Evolutionary conservation across 2,888 invertebrate species (phyloP), one percentile per base, ranked within the genome.

Genomic region (Tetragonula carbonaria): DNA sequence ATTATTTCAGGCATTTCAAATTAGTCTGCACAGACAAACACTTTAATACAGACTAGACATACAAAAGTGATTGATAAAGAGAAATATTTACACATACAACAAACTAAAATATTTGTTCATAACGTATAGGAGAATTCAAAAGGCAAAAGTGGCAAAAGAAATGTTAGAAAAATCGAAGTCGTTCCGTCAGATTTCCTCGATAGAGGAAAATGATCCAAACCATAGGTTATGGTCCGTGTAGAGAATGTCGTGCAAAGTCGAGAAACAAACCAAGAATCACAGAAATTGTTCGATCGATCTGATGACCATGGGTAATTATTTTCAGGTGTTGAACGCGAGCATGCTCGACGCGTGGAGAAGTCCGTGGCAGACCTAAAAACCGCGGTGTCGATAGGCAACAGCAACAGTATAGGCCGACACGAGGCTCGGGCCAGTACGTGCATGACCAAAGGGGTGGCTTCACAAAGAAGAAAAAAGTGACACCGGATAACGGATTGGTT

Each of bases 401-500:
- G 21, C 28, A 18, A 33, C 66, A 28, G 45, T 53, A 53, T 18
- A 28, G 59, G 16, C 23, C 45, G 38, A 8, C 55, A 0, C 28
- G 23, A 28, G 38, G 50, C 71, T 84, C 67, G 59, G 51, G 67
- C 77, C 66, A 78, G 79, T 76, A 67, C 28, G 33, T 23, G 38
- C 18, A 28, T 14, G 62, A 50, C 33, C 45, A 8, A 45, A 45
- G 59, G 57, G 57, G 38, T 72, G 21, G 51, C 4, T 57, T 66
- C 38, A 18, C 18, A 33, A 14, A 18, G 63, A 14, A 28, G 28
- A 28, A 28, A 63, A 77, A 38, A 77, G 75, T 74, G 75, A 63
- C 79, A 74, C 38, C 62, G 70, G 75, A 21, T 3, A 77, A 75
- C 78, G 82, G 45, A 63, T 86, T 84, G 92, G 92, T 92, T 89